These are phyloP conservation scores for Athalia circularis DNA, from an alignment of 2,888 invertebrate species.

Conservation along the genomic window DNA sequence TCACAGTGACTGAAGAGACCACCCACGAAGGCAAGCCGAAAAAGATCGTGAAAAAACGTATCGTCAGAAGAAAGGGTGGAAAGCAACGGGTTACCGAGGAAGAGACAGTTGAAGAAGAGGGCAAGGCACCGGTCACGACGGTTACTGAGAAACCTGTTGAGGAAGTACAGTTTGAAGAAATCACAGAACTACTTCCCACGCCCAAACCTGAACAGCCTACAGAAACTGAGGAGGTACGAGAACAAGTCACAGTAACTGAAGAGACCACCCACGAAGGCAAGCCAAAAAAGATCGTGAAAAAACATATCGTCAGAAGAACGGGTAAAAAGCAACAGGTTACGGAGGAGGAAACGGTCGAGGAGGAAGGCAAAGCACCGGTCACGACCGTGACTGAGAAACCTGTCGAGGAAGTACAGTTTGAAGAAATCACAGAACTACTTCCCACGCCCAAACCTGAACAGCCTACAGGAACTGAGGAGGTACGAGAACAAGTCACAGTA, in stretches of 20 bases:
- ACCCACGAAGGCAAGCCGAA: constrained; percentile 64
- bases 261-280: constrained; percentile 54
- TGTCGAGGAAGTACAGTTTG: constrained; percentile 28
- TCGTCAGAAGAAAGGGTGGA: constrained; percentile 66
- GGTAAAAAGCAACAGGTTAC: constrained; percentile 55
- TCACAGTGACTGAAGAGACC: constrained; percentile 73
- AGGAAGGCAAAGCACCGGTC: constrained; percentile 43
- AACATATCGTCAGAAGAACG: constrained; percentile 56
- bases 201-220: constrained; percentile 52
- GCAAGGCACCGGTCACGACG: constrained; percentile 72
- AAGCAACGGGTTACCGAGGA: constrained; percentile 72
- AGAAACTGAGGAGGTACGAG: constrained; percentile 64
- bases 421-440: constrained; percentile 44
- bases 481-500: too few relatives aligned
- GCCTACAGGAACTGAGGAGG: too few relatives aligned
- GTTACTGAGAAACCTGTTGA: constrained; percentile 61
- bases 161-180: constrained; percentile 53
- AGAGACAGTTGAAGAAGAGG: constrained; percentile 68
- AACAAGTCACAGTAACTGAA: constrained; percentile 59
- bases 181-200: constrained; percentile 39
- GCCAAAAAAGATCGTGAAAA: constrained; percentile 54
- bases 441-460: constrained; percentile 61
- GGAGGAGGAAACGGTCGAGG: constrained; percentile 33
- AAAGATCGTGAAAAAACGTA: constrained; percentile 67
- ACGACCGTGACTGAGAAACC: constrained; percentile 34